phyloP scores from a whole-genome alignment of 2,113 vertebrate species.

The Sebastes fasciatus region DNA sequence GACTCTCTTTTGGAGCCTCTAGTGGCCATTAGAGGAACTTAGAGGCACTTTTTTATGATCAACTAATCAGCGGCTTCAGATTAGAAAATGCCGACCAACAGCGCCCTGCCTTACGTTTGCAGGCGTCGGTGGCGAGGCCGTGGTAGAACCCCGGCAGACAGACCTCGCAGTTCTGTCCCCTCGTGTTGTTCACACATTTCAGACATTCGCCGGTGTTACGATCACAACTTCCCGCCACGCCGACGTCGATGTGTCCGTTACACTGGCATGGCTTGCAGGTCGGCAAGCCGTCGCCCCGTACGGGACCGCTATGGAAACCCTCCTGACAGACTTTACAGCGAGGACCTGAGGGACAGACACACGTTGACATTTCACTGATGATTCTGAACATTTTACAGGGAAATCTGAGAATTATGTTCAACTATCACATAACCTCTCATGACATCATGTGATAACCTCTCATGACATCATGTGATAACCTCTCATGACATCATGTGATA shows the following conservation, averaged over 20 bases:
- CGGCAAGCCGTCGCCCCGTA: conserved; percentile 65
- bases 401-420: no score
- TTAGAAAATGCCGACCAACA: no score
- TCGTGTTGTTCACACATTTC: conserved; percentile 89
- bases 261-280: conserved; percentile 88
- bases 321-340: conserved; percentile 89
- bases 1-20: no score
- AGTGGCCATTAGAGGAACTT: no score
- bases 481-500: no score
- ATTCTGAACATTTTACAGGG: no score
- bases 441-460: no score
- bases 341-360: conserved; percentile 78
- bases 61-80: no score
- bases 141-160: conserved; percentile 88
- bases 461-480: no score
- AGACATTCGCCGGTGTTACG: conserved; percentile 87
- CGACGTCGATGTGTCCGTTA: conserved; percentile 84
- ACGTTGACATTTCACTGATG: no score
- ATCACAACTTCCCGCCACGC: conserved; percentile 86
- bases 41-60: no score
- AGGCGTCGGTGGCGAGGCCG: conserved; percentile 79
- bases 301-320: conserved; percentile 90
- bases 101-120: conserved; percentile 72
- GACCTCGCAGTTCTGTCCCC: conserved; percentile 84
- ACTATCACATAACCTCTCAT: no score